Base-by-base conservation (phyloP, 2,113 vertebrate species). In the Petaurus breviceps region DNA sequence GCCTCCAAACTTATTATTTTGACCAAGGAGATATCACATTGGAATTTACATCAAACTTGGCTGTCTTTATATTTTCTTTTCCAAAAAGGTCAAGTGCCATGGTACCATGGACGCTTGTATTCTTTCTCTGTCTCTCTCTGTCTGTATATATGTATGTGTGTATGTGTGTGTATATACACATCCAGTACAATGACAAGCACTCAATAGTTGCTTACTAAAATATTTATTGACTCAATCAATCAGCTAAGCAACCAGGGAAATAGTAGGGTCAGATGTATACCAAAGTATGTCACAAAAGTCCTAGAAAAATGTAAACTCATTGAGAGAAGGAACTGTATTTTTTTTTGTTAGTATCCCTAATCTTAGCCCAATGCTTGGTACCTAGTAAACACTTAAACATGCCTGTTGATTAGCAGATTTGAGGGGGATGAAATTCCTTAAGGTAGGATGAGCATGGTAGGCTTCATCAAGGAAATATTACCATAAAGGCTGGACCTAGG, bases 81-180 rank as follows among this genome's bases (percentile, higher is more conserved):
- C 16, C 6, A 84, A 84, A 43, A 43, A 19, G 43, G 43, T 22
- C 26, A 43, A 43, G 16, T 3, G 7, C 19, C 43, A 22, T 23
- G n/a, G 68, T 0, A n/a, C 1, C 68, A 84, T 8, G 1, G 37
- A 43, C 37, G 23, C 68, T 84, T 84, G 43, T 84, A 8, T 84
- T 23, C 16, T 61, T 10, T 51, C 51, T 11, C 4, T 37, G 3
- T 19, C 16, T 77, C 0, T 0, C 43, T 43, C 3, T n/a, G 8
- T 3, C 19, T 43, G 3, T n/a, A 8, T 3, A 7, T 77, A 0
- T 0, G 43, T 43, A 1, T n/a, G 8, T 3, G 19, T 77, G 0
- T 0, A 43, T 43, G 3, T n/a, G 8, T 3, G 19, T 49, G 47
- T 49, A 4, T 49, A 4, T 49, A 4, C 4, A 49, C 22, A 22